phyloP scores from a whole-genome alignment of 2,888 invertebrate species.

The Dioctria linearis region DNA sequence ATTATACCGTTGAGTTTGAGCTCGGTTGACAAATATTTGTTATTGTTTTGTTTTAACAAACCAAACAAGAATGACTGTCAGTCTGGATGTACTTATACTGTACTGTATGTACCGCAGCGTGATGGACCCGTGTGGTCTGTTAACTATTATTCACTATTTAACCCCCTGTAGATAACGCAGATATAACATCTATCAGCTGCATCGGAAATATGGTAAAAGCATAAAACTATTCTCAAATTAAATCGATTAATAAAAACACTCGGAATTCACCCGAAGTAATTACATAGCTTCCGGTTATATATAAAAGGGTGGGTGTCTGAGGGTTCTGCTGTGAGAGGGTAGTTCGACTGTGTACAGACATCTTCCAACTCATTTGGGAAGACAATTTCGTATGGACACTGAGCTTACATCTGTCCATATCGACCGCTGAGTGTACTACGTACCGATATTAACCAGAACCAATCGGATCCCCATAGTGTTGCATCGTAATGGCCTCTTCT shows the following conservation, averaged over 20 bases:
- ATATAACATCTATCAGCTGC: constrained; percentile 47
- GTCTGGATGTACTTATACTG: background rate
- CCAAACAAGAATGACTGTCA: background rate
- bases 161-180: constrained; percentile 19
- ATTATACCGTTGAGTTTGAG: background rate
- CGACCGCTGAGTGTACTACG: constrained; percentile 5
- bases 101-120: too few relatives aligned
- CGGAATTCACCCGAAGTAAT: constrained; percentile 57
- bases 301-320: background rate
- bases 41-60: constrained; percentile 1
- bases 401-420: constrained; percentile 51
- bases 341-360: constrained; percentile 8
- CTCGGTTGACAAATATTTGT: constrained; percentile 6
- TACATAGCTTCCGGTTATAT: constrained; percentile 58
- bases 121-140: background rate
- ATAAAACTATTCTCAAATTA: constrained; percentile 54
- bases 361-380: background rate
- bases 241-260: constrained; percentile 59
- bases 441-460: constrained; percentile 56
- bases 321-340: background rate
- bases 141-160: background rate
- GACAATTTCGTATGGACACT: constrained; percentile 2
- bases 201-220: background rate
- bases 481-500: constrained; percentile 54
- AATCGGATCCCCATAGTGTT: constrained; percentile 49